Conservation (phyloP, 2,113 vertebrate species). For the Ciconia maguari region DNA sequence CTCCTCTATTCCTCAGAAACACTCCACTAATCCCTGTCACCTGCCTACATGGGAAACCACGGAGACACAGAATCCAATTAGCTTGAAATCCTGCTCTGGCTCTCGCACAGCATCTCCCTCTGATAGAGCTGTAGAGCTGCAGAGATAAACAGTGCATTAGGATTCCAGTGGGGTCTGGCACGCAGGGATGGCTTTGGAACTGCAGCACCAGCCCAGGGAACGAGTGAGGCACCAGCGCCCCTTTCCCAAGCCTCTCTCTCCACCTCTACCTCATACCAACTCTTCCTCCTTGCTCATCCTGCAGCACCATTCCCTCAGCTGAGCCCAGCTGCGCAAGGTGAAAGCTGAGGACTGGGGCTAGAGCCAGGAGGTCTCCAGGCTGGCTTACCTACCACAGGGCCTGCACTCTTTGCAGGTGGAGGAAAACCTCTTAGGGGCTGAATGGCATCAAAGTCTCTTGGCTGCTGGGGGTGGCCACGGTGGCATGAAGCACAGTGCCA, state of each 20-base stretch:
- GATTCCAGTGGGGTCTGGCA: conserved; percentile 49
- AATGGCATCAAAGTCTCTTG: background rate
- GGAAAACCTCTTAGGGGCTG: background rate
- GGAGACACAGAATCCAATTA: conserved; percentile 71
- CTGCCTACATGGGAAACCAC: conserved; percentile 14
- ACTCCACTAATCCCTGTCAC: background rate
- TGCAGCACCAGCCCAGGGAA: background rate
- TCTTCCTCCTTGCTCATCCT: background rate
- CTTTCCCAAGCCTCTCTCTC: background rate
- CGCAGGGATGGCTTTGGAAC: background rate
- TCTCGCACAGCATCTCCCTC: conserved; percentile 43
- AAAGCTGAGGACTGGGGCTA: background rate
- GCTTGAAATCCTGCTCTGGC: conserved; percentile 55
- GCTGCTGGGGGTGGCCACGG: background rate
- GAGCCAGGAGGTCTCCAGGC: background rate
- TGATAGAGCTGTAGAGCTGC: conserved; percentile 56
- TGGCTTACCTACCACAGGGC: background rate
- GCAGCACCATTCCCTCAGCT: background rate
- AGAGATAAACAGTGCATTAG: conserved; percentile 71
- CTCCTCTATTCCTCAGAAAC: conserved; percentile 4
- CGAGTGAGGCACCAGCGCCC: background rate
- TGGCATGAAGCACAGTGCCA: background rate
- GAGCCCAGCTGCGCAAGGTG: background rate
- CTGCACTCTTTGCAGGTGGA: background rate
- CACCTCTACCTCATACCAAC: background rate